Evolutionary conservation across 2,888 invertebrate genomes (phyloP), one percentile per base, ranked within the genome.

Genomic region (Ephialtes manifestator): DNA sequence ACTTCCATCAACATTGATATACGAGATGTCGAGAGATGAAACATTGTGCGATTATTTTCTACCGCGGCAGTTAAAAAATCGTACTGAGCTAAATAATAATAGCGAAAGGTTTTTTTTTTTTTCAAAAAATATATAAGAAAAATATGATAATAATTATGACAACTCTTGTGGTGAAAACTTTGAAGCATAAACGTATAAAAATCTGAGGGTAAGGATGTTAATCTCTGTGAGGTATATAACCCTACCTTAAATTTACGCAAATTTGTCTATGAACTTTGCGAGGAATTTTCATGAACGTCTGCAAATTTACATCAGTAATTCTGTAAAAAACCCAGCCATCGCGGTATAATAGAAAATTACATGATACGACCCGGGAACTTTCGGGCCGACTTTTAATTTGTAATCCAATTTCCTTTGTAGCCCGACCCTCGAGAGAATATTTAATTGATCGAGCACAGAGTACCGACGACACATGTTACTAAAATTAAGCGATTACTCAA

Each of bases 241-340:
- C 35, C 48, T 51, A 39, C 39, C 65, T n/a, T 10, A 65, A 65
- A 39, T 65, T 65, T 18, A 65, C 39, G 65, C 43, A 39, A 65
- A 65, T 39, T 65, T 39, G 0, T 0, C 35, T 10, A 4, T 11
- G 13, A 65, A 65, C 39, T 65, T 65, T 43, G 18, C 39, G 39
- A 20, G 35, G 20, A 39, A 65, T 65, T 65, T 65, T 39, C 65
- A 65, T 18, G 65, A 65, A 18, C 20, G 31, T 39, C 35, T 35
- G 43, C n/a, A 20, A 65, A 65, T 65, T 65, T 65, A 65, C 65
- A 65, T 65, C 43, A 65, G 43, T 65, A 65, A 65, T 65, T 65
- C 35, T 10, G 65, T 20, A 39, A 65, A 65, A 20, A 65, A 20
- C 65, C 65, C 65, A n/a, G 18, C 46, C 20, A 46, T 67, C 46